Percentiles rank a stretch among this genome's conserved stretches.
These are phyloP conservation scores for Aythya fuligula DNA, from an alignment of 2,797 vertebrate genomes.

Conservation along the genomic window DNA sequence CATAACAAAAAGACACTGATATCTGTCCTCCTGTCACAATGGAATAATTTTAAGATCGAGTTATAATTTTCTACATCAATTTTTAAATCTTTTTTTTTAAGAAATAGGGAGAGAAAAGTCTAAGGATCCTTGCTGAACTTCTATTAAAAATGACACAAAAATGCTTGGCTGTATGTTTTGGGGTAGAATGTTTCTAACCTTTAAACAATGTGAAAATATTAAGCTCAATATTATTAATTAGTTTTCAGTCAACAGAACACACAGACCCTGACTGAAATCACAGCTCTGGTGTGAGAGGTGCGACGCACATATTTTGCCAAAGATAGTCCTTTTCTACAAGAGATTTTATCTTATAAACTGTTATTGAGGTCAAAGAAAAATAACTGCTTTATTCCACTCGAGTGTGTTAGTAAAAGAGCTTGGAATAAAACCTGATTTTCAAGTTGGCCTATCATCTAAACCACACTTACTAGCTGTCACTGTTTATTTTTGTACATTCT, in stretches of 20 bases:
- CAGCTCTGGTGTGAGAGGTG: not conserved
- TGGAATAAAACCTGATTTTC: not conserved
- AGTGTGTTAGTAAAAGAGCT: not conserved
- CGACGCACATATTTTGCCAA: not conserved
- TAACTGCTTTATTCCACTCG: not conserved
- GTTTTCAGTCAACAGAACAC: not conserved
- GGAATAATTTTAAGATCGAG: constrained; percentile 44
- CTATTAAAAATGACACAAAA: not conserved
- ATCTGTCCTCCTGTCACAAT: constrained; percentile 57
- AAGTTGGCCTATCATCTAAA: not conserved
- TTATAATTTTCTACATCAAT: constrained; percentile 54
- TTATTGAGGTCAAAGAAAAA: constrained; percentile 3
- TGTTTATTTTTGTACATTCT: not conserved
- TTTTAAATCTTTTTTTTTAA: constrained; percentile 40
- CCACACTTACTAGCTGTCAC: not conserved
- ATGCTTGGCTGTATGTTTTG: not conserved
- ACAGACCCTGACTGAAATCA: constrained; percentile 3
- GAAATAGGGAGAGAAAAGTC: not conserved
- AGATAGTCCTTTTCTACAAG: not conserved
- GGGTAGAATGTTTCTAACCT: not conserved
- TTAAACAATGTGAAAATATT: constrained; percentile 33
- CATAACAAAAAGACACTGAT: constrained; percentile 64
- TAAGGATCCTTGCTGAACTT: not conserved
- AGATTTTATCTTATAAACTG: not conserved
- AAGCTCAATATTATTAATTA: constrained; percentile 22